Conservation (phyloP, 1,140 invertebrate species). For the Chironomus striatipennis region DNA sequence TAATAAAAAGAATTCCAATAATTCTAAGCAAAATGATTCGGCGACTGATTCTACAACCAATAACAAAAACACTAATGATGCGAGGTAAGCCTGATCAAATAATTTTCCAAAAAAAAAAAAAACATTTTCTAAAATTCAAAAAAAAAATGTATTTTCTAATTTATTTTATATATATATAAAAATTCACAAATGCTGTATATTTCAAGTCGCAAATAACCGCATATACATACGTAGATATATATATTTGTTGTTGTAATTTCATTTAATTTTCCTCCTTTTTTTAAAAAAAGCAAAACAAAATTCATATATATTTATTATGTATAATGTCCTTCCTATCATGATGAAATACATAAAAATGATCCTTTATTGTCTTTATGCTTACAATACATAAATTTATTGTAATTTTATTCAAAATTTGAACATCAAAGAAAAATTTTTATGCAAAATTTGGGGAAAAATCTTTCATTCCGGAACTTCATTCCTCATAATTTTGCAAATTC, state of each 20-base stretch:
- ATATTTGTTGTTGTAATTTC: conserved; percentile 14
- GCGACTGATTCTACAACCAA: conserved; percentile 19
- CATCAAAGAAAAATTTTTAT: neutral
- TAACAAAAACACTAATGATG: conserved; percentile 21
- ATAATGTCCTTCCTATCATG: neutral
- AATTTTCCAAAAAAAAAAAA: conserved; percentile 22
- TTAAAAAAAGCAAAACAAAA: neutral
- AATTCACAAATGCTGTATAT: conserved; percentile 3
- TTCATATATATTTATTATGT: neutral
- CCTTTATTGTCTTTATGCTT: neutral
- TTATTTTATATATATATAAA: conserved; percentile 6
- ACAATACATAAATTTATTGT: neutral
- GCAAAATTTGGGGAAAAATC: neutral
- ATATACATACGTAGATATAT: neutral
- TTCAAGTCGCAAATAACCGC: neutral
- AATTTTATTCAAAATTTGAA: conserved; percentile 15
- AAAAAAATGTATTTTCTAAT: neutral
- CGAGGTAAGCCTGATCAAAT: conserved; percentile 22
- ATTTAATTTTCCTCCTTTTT: neutral
- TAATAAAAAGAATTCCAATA: conserved; percentile 19
- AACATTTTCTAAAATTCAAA: conserved; percentile 8
- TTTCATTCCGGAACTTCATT: neutral
- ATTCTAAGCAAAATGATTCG: conserved; percentile 21
- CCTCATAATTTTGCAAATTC: neutral
- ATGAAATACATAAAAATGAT: neutral